A percentile compares a stretch with the other conserved stretches of the same genome.
These are phyloP conservation scores for Dione juno DNA, from an alignment of 2,888 invertebrate species.

Conservation along the genomic window DNA sequence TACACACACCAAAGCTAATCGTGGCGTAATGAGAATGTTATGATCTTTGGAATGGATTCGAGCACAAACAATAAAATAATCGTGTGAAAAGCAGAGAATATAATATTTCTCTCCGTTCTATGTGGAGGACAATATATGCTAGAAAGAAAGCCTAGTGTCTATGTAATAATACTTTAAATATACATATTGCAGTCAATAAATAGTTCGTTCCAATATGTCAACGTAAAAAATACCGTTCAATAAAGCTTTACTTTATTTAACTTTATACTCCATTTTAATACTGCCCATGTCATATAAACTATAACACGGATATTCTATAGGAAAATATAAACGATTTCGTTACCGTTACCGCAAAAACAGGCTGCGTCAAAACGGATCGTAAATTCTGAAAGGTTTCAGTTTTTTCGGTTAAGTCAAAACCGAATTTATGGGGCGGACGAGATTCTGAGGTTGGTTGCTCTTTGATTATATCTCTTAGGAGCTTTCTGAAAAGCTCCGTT, in stretches of 20 bases:
- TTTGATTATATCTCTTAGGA: slow-evolving; percentile 42
- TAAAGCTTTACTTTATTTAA: background rate
- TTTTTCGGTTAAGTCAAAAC: slow-evolving; percentile 65
- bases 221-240: background rate
- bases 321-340: slow-evolving; percentile 40
- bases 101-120: no score
- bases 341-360: slow-evolving; percentile 64
- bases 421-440: slow-evolving; percentile 60
- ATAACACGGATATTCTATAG: slow-evolving; percentile 15
- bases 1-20: no score
- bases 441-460: slow-evolving; percentile 46
- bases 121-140: no score
- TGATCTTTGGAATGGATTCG: no score
- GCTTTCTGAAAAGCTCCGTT: slow-evolving; percentile 34
- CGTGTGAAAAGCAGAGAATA: no score
- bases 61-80: no score
- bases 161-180: no score
- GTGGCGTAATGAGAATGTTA: no score
- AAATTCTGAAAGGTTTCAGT: slow-evolving; percentile 64
- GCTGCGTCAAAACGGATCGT: slow-evolving; percentile 60
- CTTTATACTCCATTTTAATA: background rate
- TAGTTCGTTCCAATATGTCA: background rate
- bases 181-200: background rate
- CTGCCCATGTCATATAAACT: slow-evolving; percentile 3
- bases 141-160: no score